Base-by-base conservation (phyloP, 2,113 vertebrate genomes). In the Ivindomyrus marchei region DNA sequence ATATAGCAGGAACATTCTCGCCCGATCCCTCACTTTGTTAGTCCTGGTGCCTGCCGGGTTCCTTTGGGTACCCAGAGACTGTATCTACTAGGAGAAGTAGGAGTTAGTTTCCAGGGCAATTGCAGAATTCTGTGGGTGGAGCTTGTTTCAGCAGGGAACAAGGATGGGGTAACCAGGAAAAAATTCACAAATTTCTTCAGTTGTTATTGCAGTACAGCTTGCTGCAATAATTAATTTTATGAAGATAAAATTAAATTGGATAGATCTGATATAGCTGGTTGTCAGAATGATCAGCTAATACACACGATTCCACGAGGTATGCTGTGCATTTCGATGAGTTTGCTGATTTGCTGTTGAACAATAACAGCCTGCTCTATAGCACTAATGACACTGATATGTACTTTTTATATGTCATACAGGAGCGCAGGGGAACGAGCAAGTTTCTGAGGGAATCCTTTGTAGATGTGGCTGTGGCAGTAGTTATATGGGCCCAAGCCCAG, bases 81-180 rank as follows among this genome's bases (percentile, higher is more conserved):
- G 24, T n/a, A 85, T 85, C 45, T 47, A 19, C 83, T 6, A 80
- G 74, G 15, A 42, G 74, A 3, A 85, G 83, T 19, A 47, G 83
- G 45, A 85, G 39, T 46, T n/a, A 31, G 21, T 84, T 84, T 84
- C 80, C 80, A 84, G 80, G 80, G 80, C 83, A 85, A 47, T 93
- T 93, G 90, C 90, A 92, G 93, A 93, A 94, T 93, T 93, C 92
- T 92, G 84, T 50, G 91, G 91, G 93, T 92, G 93, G 90, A 77
- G 83, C 42, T 87, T 21, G 92, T 93, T 88, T 92, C 91, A 94
- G 91, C 91, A 21, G 85, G 90, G 1, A 47, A 0, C 52, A 62
- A 80, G 4, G 49, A 19, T 1, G 49, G n/a, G 62, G 77, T 45
- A 91, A 91, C 90, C 88, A 90, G 74, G 10, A 17, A 15, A 56